Conservation (phyloP, 1,140 invertebrate species). For the Drosophila chauvacae region DNA sequence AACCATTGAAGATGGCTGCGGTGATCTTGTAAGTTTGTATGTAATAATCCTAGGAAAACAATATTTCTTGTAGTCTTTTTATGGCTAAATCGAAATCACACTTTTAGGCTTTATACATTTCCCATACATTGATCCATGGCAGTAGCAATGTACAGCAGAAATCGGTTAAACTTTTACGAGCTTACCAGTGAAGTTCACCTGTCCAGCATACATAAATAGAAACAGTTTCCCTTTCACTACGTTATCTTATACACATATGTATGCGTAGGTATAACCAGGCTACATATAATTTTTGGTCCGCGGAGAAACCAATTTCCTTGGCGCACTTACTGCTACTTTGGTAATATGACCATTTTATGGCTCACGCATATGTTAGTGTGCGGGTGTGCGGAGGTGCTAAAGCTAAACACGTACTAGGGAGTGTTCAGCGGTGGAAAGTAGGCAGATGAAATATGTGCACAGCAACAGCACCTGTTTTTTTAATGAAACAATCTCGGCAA, state of each 20-base stretch:
- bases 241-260: constrained; percentile 22
- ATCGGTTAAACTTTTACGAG: constrained; percentile 66
- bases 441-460: constrained; percentile 55
- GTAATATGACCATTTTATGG: constrained; percentile 81
- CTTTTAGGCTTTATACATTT: constrained; percentile 69
- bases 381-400: constrained; percentile 64
- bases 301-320: constrained; percentile 78
- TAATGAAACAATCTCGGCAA: constrained; percentile 82
- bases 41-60: not conserved
- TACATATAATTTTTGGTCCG: constrained; percentile 62
- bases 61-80: constrained; percentile 35
- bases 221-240: constrained; percentile 10
- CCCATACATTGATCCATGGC: constrained; percentile 56
- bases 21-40: not conserved
- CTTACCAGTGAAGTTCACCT: constrained; percentile 64
- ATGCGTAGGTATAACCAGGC: constrained; percentile 6
- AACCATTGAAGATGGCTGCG: too few species aligned
- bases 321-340: constrained; percentile 70
- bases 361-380: constrained; percentile 65
- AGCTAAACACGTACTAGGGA: constrained; percentile 76
- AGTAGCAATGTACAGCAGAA: constrained; percentile 31
- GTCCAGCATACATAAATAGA: constrained; percentile 75
- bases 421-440: constrained; percentile 11
- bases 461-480: constrained; percentile 67
- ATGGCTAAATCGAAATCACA: constrained; percentile 39